Evolutionary conservation across 2,113 vertebrate genomes (phyloP).

Genomic region (Neopipo cinnamomea): DNA sequence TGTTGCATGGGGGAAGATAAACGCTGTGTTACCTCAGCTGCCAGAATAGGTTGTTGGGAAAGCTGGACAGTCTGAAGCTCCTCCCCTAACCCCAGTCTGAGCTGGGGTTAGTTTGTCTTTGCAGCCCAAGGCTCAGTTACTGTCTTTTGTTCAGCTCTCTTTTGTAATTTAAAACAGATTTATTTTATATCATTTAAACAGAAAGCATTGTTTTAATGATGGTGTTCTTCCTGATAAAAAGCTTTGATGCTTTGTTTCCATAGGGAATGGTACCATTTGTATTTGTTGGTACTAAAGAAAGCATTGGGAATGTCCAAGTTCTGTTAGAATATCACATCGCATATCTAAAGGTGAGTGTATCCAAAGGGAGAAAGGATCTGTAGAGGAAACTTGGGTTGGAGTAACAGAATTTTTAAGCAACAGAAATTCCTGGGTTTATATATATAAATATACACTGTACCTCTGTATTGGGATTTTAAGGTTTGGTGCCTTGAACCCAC

Average conservation of each 20-base stretch:
- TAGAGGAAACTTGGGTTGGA: background rate
- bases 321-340: constrained; percentile 96
- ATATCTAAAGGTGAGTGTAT: constrained; percentile 89
- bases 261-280: constrained; percentile 99
- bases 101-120: background rate
- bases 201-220: background rate
- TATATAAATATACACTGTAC: background rate
- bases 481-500: background rate
- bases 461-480: background rate
- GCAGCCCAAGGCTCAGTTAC: background rate
- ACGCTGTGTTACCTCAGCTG: background rate
- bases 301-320: constrained; percentile 94
- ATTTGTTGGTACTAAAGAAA: constrained; percentile 98
- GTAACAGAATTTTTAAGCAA: background rate
- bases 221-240: background rate
- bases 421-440: background rate
- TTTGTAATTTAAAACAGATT: background rate
- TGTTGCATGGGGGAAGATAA: background rate
- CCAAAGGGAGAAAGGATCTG: background rate
- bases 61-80: background rate
- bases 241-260: background rate
- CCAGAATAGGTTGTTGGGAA: background rate
- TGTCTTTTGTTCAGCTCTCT: background rate
- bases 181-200: background rate
- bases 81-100: background rate